phyloP scores from a whole-genome alignment of 2,888 invertebrate species.

The Cylindroiulus punctatus region DNA sequence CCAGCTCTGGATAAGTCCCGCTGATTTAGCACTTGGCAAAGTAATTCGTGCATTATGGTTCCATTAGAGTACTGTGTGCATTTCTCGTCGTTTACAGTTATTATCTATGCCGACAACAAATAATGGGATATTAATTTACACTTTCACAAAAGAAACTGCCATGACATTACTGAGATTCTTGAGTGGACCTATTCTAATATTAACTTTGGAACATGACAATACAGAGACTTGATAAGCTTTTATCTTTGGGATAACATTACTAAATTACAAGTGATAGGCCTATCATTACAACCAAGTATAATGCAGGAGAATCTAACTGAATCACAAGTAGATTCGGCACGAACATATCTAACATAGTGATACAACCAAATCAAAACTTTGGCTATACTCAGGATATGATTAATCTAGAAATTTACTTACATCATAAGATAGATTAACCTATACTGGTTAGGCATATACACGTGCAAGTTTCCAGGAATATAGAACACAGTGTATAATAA shows the following conservation, averaged over 20 bases:
- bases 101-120: neutral
- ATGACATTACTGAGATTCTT: neutral
- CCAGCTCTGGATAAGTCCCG: constrained; percentile 90
- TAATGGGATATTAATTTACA: neutral
- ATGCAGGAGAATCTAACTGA: neutral
- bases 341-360: neutral
- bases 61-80: neutral
- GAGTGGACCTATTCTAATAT: neutral
- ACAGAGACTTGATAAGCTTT: neutral
- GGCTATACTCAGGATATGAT: neutral
- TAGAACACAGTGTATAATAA: no score
- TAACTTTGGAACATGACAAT: neutral
- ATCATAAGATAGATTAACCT: no score
- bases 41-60: constrained; percentile 82
- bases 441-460: no score
- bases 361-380: neutral
- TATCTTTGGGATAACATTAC: neutral
- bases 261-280: constrained; percentile 16
- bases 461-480: no score
- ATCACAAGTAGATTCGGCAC: neutral
- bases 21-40: constrained; percentile 88
- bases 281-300: neutral
- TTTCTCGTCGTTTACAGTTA: neutral
- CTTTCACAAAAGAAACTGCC: neutral
- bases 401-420: neutral